Base-by-base conservation (phyloP, 37 sponge, comb jelly and placozoan species). In the Eunapius fragilis region DNA sequence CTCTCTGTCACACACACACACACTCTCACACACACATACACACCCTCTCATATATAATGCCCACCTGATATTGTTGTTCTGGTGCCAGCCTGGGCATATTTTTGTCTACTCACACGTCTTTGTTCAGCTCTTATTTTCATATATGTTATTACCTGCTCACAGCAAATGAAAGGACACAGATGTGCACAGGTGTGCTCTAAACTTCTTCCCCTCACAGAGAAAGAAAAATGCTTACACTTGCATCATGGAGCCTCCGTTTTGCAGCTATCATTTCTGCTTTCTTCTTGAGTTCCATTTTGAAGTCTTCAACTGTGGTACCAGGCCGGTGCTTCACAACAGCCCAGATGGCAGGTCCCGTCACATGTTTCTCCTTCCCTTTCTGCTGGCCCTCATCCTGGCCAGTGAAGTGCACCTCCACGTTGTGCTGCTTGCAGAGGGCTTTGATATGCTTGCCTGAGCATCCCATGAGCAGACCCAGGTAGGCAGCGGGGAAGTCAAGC, bases 401-500 rank as follows among this genome's bases (percentile, higher is more conserved):
- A 17, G 35, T 75, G 31, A 27, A 33, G 35, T 31, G 35, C 35
- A 75, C 75, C 12, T 17, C 25, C 36, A 75, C 75, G 5, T 31
- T 33, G 75, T 75, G 31, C 14, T 75, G 25, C 32, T 75, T 31
- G 75, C 75, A 75, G 32, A 75, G 75, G 32, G 75, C 25, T 75
- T 75, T 75, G 75, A 75, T 75, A 37, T 75, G 75, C 25, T 17
- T 75, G 9, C 75, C 75, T 31, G 35, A 33, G 23, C 36, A 0
- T 25, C 75, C 75, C 75, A 75, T 75, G 35, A 75, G 35, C 33
- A 75, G 31, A 13, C 75, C 75, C 24, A 75, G 75, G 36, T 31
- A 75, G 75, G 30, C 75, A 10, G 75, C 32, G 25, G 75, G 31
- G 36, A 75, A 36, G 32, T 27, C 35, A 23, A 75, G 75, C 25